Conservation (phyloP, 1,140 invertebrate species). For the Meloidogyne hapla region DNA sequence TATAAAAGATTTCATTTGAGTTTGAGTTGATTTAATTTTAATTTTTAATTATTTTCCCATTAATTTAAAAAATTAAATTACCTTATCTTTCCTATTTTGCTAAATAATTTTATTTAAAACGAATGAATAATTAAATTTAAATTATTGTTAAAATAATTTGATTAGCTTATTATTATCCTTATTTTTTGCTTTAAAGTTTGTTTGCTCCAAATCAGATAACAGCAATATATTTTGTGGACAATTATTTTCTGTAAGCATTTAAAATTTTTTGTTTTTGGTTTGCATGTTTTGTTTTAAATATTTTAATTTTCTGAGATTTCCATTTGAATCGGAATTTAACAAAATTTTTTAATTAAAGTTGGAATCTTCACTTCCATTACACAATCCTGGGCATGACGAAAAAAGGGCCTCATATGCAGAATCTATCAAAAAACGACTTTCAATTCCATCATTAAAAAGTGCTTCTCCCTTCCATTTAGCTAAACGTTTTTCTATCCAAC, state of each 20-base stretch:
- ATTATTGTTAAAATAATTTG: background rate
- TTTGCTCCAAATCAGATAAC: background rate
- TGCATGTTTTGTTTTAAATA: background rate
- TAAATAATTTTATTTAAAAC: too few relatives aligned
- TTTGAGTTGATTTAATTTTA: too few relatives aligned
- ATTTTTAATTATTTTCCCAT: too few relatives aligned
- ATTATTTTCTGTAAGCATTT: background rate
- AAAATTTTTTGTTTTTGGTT: background rate
- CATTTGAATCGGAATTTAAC: too few relatives aligned
- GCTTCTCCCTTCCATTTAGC: background rate
- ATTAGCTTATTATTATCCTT: background rate
- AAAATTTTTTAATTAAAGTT: background rate
- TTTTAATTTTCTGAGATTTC: too few relatives aligned
- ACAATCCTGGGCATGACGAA: background rate
- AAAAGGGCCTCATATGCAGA: background rate
- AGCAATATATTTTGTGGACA: slow-evolving; percentile 1
- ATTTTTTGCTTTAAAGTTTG: slow-evolving; percentile 1
- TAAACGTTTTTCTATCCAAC: background rate
- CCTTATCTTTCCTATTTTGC: too few relatives aligned
- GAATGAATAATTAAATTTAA: too few relatives aligned
- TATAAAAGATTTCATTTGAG: too few relatives aligned
- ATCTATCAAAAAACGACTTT: background rate
- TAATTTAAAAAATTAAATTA: too few relatives aligned
- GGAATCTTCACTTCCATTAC: background rate
- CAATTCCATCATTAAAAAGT: background rate